Evolutionary conservation across 1,140 invertebrate genomes (phyloP), one percentile per base, ranked within the genome.

Genomic region (Bombus polaris): DNA sequence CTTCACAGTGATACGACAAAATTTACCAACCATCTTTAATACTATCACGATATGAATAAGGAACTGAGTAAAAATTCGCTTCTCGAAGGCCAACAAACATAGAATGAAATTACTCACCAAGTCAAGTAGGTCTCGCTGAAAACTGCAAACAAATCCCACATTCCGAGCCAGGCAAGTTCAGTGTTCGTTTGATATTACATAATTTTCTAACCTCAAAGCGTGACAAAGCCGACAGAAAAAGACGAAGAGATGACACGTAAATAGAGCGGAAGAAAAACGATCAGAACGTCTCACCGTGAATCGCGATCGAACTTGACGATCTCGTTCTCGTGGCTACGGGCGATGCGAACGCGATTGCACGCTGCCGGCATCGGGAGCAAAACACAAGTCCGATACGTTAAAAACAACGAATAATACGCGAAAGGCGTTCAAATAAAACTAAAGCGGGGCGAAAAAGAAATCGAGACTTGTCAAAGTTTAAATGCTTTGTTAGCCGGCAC

Each of bases 151-250:
- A 66, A 83, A 85, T 87, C 66, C 87, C 81, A 86, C 87, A 90
- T 90, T 90, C 89, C 90, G 90, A 88, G 87, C 65, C 83, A 74
- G 66, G 28, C 81, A 39, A 42, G 87, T 88, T 84, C 78, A 83
- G 53, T 78, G 65, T 53, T 83, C 83, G 76, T 75, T 66, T 71
- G 83, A 35, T 35, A 86, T 90, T 90, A 85, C 88, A 88, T 85
- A 83, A 85, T 85, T 80, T 74, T 80, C 73, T 68, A 73, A 72
- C 62, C 53, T 70, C 80, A 39, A 47, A 75, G 53, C 71, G 59
- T 35, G 59, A 44, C 35, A n/a, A 62, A 75, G 37, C 32, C 39
- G 39, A 65, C 32, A 8, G 47, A 62, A 74, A 62, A 59, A 42
- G 35, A 22, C 59, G 37, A 53, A 37, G 3, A 62, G 10, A 62